A percentile compares a stretch with the other conserved stretches of the same genome.
Conservation (phyloP, 2,888 invertebrate species). For the Argyresthia goedartella region DNA sequence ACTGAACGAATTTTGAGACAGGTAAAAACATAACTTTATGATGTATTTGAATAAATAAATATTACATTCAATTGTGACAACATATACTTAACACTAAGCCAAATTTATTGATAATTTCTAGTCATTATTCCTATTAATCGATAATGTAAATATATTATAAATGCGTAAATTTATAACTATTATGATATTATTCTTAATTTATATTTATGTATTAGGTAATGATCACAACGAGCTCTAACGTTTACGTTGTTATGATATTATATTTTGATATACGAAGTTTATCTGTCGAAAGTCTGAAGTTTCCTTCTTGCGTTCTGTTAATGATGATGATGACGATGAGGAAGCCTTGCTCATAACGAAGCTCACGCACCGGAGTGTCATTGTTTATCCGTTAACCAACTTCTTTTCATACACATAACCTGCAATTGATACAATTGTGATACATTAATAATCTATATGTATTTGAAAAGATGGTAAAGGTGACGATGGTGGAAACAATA, state of each 20-base stretch:
- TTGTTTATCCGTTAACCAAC: too few relatives aligned
- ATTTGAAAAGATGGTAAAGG: too few relatives aligned
- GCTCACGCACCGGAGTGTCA: too few relatives aligned
- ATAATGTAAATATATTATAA: neutral
- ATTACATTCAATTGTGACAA: neutral
- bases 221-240: neutral
- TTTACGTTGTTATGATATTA: neutral
- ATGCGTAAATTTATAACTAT: neutral
- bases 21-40: neutral
- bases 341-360: too few relatives aligned
- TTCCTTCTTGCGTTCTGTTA: too few relatives aligned
- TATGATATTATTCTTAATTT: neutral
- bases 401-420: too few relatives aligned
- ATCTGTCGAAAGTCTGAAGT: neutral
- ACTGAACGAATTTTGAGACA: neutral
- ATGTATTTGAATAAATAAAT: neutral
- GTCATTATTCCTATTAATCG: neutral
- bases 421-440: too few relatives aligned
- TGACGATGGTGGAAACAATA: too few relatives aligned
- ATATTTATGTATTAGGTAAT: neutral
- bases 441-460: too few relatives aligned
- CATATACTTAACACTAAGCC: neutral
- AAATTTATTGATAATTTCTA: neutral
- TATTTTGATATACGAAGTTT: neutral
- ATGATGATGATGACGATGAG: too few relatives aligned